Evolutionary conservation across 2,797 vertebrate genomes (phyloP).

Genomic region (Masticophis lateralis): DNA sequence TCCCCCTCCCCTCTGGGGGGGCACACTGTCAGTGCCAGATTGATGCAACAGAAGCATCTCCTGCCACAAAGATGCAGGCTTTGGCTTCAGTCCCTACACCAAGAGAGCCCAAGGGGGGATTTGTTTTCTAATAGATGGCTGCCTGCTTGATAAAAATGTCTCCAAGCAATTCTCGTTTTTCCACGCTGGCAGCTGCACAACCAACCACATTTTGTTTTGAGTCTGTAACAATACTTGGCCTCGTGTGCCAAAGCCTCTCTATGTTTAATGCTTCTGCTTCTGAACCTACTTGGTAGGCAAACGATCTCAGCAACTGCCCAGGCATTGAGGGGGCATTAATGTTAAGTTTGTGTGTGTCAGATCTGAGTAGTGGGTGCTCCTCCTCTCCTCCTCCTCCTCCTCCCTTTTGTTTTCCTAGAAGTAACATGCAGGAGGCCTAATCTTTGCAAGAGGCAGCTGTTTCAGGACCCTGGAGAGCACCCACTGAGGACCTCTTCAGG

Average conservation of each 20-base stretch:
- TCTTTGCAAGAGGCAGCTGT: background rate
- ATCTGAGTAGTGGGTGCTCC: too few species aligned
- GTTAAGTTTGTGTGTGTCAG: background rate
- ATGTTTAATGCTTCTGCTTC: background rate
- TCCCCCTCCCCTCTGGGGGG: background rate
- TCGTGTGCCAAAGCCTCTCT: too few species aligned
- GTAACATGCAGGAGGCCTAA: background rate
- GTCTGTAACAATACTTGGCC: background rate
- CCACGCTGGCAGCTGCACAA: rapidly evolving
- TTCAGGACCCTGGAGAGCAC: background rate
- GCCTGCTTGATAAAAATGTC: background rate
- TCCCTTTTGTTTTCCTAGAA: background rate
- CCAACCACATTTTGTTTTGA: too few species aligned
- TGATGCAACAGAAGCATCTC: background rate
- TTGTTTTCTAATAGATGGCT: background rate
- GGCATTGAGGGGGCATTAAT: background rate
- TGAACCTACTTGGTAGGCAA: background rate
- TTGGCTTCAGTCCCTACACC: background rate
- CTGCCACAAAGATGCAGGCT: background rate
- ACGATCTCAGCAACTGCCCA: background rate
- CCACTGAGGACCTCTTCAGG: background rate
- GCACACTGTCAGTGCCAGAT: background rate
- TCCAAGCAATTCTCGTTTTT: background rate
- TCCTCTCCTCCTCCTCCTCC: background rate
- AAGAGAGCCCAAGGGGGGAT: rapidly evolving